Conservation (phyloP, 2,888 invertebrate genomes). For the Cacoxenus indagator region DNA sequence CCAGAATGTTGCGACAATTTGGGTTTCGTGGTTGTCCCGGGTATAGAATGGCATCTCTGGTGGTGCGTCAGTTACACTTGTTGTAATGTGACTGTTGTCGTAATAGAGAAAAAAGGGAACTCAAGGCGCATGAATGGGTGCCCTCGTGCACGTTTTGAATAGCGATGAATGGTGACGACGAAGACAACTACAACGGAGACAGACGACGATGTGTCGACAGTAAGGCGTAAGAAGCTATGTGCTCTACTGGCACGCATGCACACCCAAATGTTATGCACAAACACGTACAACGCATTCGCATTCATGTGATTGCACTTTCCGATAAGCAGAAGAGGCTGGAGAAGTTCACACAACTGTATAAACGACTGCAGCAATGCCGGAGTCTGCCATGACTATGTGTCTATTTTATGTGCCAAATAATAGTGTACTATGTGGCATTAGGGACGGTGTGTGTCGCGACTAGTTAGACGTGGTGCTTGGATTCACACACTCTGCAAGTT, state of each 20-base stretch:
- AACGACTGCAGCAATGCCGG: background rate
- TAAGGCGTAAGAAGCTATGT: constrained; percentile 24
- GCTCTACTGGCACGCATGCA: background rate
- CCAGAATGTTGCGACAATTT: constrained; percentile 59
- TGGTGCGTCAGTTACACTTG: constrained; percentile 4
- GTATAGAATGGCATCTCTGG: constrained; percentile 22
- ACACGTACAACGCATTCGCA: constrained; percentile 31
- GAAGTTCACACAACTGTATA: no score
- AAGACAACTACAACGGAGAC: constrained; percentile 28
- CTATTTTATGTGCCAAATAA: background rate
- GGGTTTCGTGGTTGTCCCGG: constrained; percentile 38
- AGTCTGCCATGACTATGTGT: background rate
- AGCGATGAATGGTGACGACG: constrained; percentile 57
- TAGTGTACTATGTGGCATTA: no score
- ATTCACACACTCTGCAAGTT: constrained; percentile 2
- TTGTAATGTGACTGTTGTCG: background rate
- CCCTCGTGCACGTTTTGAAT: constrained; percentile 58
- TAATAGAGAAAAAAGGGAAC: background rate
- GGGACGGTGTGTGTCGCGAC: background rate
- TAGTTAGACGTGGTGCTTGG: no score
- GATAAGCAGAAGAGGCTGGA: no score
- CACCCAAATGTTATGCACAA: background rate
- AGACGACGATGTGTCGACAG: no score
- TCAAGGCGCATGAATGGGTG: constrained; percentile 34
- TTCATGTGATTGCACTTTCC: no score